Conservation (phyloP, 92 coral and sea anemone species). For the Anthopleura xanthogrammica region DNA sequence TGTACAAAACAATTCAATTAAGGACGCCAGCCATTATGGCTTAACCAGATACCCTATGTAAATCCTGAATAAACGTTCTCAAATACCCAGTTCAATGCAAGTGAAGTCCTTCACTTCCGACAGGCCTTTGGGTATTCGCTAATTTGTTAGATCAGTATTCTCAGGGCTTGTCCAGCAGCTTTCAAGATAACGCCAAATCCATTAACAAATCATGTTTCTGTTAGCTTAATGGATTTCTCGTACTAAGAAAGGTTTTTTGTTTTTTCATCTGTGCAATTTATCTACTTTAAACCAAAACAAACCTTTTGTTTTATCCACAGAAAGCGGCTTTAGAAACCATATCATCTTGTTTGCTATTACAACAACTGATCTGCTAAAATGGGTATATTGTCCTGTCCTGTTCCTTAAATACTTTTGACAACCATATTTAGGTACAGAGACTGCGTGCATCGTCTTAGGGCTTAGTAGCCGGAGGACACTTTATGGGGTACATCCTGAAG, state of each 20-base stretch:
- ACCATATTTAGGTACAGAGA: not conserved
- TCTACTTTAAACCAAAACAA: slow-evolving; percentile 5
- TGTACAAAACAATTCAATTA: not conserved
- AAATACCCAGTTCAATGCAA: not conserved
- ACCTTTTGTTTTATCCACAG: slow-evolving; percentile 3
- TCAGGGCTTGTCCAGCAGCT: not conserved
- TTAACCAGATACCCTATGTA: not conserved
- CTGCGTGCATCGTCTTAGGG: too few species aligned
- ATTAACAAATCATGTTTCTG: not conserved
- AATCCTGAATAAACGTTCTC: slow-evolving; percentile 4
- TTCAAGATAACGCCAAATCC: not conserved
- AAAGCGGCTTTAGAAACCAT: not conserved
- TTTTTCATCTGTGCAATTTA: not conserved
- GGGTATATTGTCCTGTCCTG: not conserved
- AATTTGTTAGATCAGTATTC: not conserved
- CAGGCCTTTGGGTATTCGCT: not conserved
- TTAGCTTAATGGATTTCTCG: not conserved
- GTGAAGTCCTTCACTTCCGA: not conserved
- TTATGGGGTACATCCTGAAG: not conserved
- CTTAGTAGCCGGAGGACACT: not conserved
- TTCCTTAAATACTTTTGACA: not conserved
- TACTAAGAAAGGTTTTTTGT: not conserved
- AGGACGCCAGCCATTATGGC: not conserved
- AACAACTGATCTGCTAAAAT: not conserved
- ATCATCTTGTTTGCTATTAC: not conserved